These are phyloP conservation scores for Neuroscelio doddi DNA, from an alignment of 2,888 invertebrate species.

Conservation along the genomic window DNA sequence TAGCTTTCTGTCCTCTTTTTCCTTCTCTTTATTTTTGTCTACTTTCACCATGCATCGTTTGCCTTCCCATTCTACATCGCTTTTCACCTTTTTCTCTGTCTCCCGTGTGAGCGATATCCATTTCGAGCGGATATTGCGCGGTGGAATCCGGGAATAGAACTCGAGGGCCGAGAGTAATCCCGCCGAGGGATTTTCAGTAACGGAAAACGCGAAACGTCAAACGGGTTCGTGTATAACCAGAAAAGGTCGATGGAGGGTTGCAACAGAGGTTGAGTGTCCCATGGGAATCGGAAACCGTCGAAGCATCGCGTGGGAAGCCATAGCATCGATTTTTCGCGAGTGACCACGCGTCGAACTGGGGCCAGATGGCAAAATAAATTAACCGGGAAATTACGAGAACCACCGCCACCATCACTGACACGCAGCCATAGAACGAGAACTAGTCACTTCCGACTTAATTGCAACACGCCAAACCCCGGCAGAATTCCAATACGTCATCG, in stretches of 20 bases:
- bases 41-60: background rate
- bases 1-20: background rate
- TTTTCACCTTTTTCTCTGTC: slow-evolving; percentile 1
- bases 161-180: slow-evolving; percentile 47
- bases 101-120: slow-evolving; percentile 46
- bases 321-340: slow-evolving; percentile 45
- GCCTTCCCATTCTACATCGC: background rate
- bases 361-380: slow-evolving; percentile 51
- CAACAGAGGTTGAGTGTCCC: slow-evolving; percentile 38
- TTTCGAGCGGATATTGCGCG: slow-evolving; percentile 49
- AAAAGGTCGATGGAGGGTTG: slow-evolving; percentile 40
- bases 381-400: slow-evolving; percentile 49
- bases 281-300: slow-evolving; percentile 53
- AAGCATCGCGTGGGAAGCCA: slow-evolving; percentile 42
- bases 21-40: too few species aligned
- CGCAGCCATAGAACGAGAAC: slow-evolving; percentile 20
- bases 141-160: slow-evolving; percentile 49
- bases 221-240: slow-evolving; percentile 43
- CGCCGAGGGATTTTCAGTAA: slow-evolving; percentile 51
- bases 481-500: slow-evolving; percentile 42
- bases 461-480: slow-evolving; percentile 37
- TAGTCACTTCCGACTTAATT: slow-evolving; percentile 42
- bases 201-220: slow-evolving; percentile 53
- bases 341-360: slow-evolving; percentile 21
- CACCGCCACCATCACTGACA: slow-evolving; percentile 27